A percentile compares a stretch with the other conserved stretches of the same genome.
Evolutionary conservation across 2,888 invertebrate genomes (phyloP).

Genomic region (Prosapia bicincta): DNA sequence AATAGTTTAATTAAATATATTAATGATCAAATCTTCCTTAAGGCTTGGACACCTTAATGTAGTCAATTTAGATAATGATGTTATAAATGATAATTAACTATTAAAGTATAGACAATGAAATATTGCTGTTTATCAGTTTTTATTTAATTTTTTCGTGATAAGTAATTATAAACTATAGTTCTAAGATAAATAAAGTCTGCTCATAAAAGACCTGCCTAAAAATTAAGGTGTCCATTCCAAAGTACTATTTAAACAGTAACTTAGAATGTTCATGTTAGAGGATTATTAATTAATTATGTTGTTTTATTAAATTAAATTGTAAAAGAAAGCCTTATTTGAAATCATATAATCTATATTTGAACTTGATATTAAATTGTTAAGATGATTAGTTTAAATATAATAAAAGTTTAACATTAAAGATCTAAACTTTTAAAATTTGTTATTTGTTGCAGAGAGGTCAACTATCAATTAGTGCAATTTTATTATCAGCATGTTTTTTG

Average conservation of each 20-base stretch:
- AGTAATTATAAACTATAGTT: not conserved
- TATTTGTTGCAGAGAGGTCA: not conserved
- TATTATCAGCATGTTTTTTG: not conserved
- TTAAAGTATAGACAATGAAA: not conserved
- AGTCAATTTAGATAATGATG: not conserved
- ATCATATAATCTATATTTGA: not conserved
- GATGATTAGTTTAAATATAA: not conserved
- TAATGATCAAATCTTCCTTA: not conserved
- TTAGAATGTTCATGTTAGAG: not conserved
- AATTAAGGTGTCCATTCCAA: not conserved
- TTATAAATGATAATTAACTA: no score
- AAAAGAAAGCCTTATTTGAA: not conserved
- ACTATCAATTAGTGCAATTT: not conserved
- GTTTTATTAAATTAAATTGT: not conserved
- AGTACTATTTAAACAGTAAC: not conserved
- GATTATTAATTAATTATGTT: no score
- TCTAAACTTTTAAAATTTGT: not conserved
- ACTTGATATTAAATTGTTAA: not conserved
- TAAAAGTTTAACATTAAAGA: not conserved
- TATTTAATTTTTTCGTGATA: not conserved
- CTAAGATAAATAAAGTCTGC: not conserved
- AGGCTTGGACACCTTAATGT: not conserved
- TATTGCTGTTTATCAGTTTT: not conserved
- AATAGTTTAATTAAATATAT: not conserved
- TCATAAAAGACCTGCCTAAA: constrained; percentile 2